phyloP scores from a whole-genome alignment of 2,888 invertebrate species.

The Eristalis intricaria region DNA sequence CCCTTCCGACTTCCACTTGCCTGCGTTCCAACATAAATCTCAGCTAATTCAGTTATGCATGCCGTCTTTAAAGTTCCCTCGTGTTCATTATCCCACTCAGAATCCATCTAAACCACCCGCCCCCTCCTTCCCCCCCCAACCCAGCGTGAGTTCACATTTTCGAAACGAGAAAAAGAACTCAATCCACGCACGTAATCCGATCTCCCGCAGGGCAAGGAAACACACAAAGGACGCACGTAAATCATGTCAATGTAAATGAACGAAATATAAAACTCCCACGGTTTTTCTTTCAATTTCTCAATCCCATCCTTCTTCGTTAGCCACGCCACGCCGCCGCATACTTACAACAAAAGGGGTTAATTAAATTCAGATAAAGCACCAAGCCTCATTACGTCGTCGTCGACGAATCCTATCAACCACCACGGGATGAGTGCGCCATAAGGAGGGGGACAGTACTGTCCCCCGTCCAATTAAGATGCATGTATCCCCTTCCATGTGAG shows the following conservation, averaged over 20 bases:
- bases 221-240: neutral
- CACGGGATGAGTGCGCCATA: neutral
- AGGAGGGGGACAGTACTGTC: neutral
- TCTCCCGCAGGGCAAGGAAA: neutral
- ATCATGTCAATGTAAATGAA: conserved; percentile 46
- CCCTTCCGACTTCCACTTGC: no score
- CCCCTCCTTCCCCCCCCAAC: neutral
- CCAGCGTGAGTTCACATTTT: neutral
- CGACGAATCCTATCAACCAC: neutral
- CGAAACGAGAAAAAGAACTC: neutral
- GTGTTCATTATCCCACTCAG: neutral
- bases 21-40: no score
- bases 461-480: neutral
- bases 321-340: conserved; percentile 33
- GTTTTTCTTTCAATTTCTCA: neutral
- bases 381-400: conserved; percentile 19
- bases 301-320: conserved; percentile 29
- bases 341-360: conserved; percentile 56
- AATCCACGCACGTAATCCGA: neutral
- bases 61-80: neutral
- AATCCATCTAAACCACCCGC: neutral
- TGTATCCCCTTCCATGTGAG: neutral
- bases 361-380: conserved; percentile 65
- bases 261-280: conserved; percentile 53
- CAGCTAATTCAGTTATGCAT: no score